Conservation (phyloP, 2,797 vertebrate species). For the Remorina albescens region DNA sequence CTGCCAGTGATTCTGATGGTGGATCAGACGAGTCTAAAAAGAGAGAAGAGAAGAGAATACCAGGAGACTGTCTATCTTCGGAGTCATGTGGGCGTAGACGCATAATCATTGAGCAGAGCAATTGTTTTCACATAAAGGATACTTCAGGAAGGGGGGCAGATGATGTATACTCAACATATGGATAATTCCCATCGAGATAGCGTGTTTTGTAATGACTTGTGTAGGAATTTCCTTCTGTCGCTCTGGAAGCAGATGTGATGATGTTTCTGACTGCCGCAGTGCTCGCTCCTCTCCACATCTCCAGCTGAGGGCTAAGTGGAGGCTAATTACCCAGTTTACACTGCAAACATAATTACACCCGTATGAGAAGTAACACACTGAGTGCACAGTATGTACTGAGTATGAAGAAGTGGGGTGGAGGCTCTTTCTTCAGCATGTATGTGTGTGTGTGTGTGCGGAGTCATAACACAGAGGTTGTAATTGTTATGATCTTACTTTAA, state of each 20-base stretch:
- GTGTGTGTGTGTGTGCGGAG: slow-evolving; percentile 2
- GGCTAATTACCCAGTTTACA: slow-evolving; percentile 77
- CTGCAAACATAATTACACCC: slow-evolving; percentile 71
- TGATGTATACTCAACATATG: slow-evolving; percentile 36
- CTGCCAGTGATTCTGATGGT: slow-evolving; percentile 1
- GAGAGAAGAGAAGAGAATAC: neutral
- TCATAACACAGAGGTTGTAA: no score
- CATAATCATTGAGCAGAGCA: neutral
- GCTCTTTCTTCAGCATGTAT: neutral
- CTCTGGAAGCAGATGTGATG: slow-evolving; percentile 52
- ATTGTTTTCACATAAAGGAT: slow-evolving; percentile 24
- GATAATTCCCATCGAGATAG: slow-evolving; percentile 47
- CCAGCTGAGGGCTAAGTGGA: slow-evolving; percentile 74
- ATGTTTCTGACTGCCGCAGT: slow-evolving; percentile 50
- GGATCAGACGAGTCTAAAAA: slow-evolving; percentile 5
- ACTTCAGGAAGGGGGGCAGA: slow-evolving; percentile 10
- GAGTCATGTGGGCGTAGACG: neutral
- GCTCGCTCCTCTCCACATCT: slow-evolving; percentile 40
- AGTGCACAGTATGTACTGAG: slow-evolving; percentile 31
- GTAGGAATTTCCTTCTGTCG: slow-evolving; percentile 38
- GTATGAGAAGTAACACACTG: slow-evolving; percentile 56
- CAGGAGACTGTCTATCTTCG: neutral
- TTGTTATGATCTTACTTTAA: slow-evolving; percentile 37
- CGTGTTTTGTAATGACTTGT: slow-evolving; percentile 65
- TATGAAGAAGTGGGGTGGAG: slow-evolving; percentile 8